A percentile compares a stretch with the other conserved stretches of the same genome.
These are phyloP conservation scores for Bradypodion ventrale DNA, from an alignment of 2,797 vertebrate species.

Conservation along the genomic window DNA sequence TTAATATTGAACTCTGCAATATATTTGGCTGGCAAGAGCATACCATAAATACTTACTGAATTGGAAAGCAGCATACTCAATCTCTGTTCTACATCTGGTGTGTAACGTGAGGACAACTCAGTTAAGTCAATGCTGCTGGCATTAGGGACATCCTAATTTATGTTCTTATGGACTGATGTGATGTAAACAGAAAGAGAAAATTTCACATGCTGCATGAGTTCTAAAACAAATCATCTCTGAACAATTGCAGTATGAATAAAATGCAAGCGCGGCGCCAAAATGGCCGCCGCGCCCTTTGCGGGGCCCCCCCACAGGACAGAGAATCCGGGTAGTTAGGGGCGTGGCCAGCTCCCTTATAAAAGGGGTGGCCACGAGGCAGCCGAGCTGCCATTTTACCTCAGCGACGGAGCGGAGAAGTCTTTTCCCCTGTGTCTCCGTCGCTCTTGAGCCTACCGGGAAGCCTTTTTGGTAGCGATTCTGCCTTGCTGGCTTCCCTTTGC, in stretches of 20 bases:
- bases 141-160: slow-evolving; percentile 5
- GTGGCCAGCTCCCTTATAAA: too few relatives aligned
- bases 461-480: too few relatives aligned
- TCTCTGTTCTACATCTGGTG: not conserved
- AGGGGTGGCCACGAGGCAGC: too few relatives aligned
- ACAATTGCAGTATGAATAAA: not conserved
- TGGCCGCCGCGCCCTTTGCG: too few relatives aligned
- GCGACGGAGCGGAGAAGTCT: too few relatives aligned
- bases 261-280: too few relatives aligned
- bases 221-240: slow-evolving; percentile 3
- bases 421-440: too few relatives aligned
- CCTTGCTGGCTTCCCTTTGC: too few relatives aligned
- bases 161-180: not conserved
- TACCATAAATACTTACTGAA: slow-evolving; percentile 6
- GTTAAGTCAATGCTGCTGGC: not conserved
- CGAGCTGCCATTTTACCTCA: too few relatives aligned
- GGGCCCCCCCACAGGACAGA: too few relatives aligned
- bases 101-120: not conserved
- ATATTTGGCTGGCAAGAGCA: slow-evolving; percentile 11
- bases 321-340: too few relatives aligned
- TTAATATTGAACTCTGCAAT: not conserved
- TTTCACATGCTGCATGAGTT: not conserved
- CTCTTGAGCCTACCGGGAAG: too few relatives aligned
- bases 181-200: not conserved
- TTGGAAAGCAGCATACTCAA: not conserved